Conservation (phyloP, 2,113 vertebrate species). For the Rhagologus leucostigma region DNA sequence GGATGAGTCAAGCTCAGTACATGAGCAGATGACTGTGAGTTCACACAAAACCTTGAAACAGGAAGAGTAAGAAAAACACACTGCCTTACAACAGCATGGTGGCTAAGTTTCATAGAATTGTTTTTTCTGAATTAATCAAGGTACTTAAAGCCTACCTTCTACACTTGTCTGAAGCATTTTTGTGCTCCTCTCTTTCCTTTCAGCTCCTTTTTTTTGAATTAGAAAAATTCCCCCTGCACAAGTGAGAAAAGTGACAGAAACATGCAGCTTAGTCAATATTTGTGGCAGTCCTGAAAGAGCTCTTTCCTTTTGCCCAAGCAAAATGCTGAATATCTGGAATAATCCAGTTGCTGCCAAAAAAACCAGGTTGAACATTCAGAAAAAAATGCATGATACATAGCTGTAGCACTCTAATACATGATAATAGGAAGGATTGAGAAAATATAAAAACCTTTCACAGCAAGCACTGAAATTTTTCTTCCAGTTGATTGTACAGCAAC, state of each 20-base stretch:
- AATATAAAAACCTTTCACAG: background rate
- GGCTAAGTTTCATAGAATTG: background rate
- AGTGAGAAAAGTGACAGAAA: background rate
- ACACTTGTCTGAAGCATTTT: background rate
- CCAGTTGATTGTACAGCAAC: background rate
- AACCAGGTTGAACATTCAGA: background rate
- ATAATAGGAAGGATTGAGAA: background rate
- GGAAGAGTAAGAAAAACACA: background rate
- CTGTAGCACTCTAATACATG: background rate
- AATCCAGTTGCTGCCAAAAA: background rate
- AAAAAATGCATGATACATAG: background rate
- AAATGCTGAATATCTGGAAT: background rate
- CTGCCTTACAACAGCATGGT: background rate
- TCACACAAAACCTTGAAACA: background rate
- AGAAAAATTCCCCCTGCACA: background rate
- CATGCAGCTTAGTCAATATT: background rate
- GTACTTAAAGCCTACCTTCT: background rate
- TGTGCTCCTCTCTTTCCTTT: background rate
- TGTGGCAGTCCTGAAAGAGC: background rate
- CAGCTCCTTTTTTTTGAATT: background rate
- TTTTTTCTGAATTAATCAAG: background rate
- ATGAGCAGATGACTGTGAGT: background rate
- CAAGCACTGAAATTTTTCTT: background rate
- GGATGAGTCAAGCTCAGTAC: background rate
- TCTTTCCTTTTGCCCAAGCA: background rate